phyloP scores from a whole-genome alignment of 2,113 vertebrate species.

The Maccullochella peelii region DNA sequence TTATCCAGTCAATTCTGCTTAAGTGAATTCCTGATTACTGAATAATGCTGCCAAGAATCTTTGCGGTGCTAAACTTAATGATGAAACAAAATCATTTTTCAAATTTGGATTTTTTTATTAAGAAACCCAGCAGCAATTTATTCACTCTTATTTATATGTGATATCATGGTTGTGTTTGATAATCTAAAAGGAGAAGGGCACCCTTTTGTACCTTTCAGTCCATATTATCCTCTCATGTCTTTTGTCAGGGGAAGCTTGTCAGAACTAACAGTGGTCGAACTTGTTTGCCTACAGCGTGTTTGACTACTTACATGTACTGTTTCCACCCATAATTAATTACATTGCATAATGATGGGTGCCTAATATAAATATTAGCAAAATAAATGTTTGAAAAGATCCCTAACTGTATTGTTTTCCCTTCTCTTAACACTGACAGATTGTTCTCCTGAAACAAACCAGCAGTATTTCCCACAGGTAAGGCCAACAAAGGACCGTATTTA shows the following conservation, averaged over 20 bases:
- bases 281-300: conserved; percentile 70
- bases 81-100: conserved; percentile 71
- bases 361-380: conserved; percentile 67
- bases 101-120: conserved; percentile 38
- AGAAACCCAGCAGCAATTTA: conserved; percentile 60
- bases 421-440: conserved; percentile 58
- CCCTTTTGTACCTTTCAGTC: conserved; percentile 44
- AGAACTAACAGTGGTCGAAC: conserved; percentile 67
- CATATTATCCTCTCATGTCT: conserved; percentile 54
- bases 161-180: conserved; percentile 54
- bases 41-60: conserved; percentile 79
- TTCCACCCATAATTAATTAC: conserved; percentile 67
- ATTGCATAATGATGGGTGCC: conserved; percentile 53
- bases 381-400: conserved; percentile 57
- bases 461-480: conserved; percentile 69
- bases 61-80: conserved; percentile 74
- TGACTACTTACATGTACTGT: conserved; percentile 57
- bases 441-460: conserved; percentile 70
- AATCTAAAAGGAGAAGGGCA: conserved; percentile 25
- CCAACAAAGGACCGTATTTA: conserved; percentile 73
- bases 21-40: conserved; percentile 87
- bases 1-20: conserved; percentile 85
- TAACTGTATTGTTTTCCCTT: conserved; percentile 47
- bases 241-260: conserved; percentile 64
- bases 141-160: conserved; percentile 56